Base-by-base conservation (phyloP, 1,140 invertebrate genomes). In the Carcinoscorpius rotundicauda region DNA sequence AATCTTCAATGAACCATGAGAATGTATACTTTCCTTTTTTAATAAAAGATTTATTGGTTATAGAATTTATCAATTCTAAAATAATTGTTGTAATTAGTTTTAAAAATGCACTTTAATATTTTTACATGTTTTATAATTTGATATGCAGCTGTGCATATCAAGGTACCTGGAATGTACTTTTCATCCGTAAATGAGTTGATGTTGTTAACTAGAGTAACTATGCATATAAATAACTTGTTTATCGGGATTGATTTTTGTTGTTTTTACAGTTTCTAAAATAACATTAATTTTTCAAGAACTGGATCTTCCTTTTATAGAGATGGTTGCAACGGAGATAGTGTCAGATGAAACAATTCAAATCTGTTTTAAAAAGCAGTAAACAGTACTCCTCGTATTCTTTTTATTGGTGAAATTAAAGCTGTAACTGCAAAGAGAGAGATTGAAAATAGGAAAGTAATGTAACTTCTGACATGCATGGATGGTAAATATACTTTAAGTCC, bases 331-430 rank as follows among this genome's bases (percentile, higher is more conserved):
- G 3, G 93, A 98, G 78, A 75, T 98, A 57, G 85, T 98, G 50
- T 96, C 91, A 9, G 96, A 98, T 80, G 86, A 91, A 71, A 84
- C 91, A 70, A 91, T 98, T 63, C 81, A 65, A 86, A 94, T 66
- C 74, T 97, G 4, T 98, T 98, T 81, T 86, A 93, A 52, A 84
- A 87, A 75, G 93, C 93, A 29, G 75, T 83, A 4, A 76, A 80
- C 51, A 74, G 82, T 52, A 83, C 88, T 52, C 91, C 91, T 0
- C 91, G 90, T 76, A 82, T 97, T 49, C 76, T 97, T n/a, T 93
- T 97, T 71, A 86, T 97, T 64, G 94, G 97, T 78, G 91, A 96
- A 80, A 89, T 97, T 63, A 93, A 97, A 80, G 85, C 88, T 49
- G 86, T 97, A 64, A 88, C 87, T 52, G 86, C 87, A 8, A 91